These are phyloP conservation scores for Nephrotoma appendiculata DNA, from an alignment of 2,888 invertebrate genomes.

Conservation along the genomic window DNA sequence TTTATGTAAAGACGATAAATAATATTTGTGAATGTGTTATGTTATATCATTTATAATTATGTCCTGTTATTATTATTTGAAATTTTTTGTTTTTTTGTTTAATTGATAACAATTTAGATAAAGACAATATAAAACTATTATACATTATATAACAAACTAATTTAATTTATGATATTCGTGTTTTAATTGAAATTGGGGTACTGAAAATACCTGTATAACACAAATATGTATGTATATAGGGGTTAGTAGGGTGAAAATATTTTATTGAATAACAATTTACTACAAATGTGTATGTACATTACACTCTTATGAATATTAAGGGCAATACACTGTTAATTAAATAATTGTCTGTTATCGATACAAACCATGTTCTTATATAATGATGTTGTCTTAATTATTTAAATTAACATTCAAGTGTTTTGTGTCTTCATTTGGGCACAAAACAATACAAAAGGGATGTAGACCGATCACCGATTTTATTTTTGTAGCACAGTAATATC, in stretches of 20 bases:
- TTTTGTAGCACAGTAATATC: not conserved
- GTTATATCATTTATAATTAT: not conserved
- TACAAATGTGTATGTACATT: not conserved
- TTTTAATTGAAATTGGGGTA: not conserved
- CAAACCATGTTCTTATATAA: not conserved
- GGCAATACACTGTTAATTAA: not conserved
- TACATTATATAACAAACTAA: not conserved
- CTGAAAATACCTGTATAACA: not conserved
- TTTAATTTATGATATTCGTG: not conserved
- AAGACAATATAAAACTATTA: slow-evolving; percentile 1
- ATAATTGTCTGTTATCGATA: not conserved
- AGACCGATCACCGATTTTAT: not conserved
- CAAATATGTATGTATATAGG: not conserved
- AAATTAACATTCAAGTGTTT: not conserved
- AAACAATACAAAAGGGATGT: not conserved
- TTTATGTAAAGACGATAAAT: not conserved
- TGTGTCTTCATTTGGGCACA: not conserved
- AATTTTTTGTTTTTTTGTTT: not conserved
- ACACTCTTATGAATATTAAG: not conserved
- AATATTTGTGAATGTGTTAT: not conserved
- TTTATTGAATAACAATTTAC: not conserved
- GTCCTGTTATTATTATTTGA: not conserved
- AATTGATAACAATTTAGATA: not conserved
- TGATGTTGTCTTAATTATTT: not conserved
- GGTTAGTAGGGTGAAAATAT: not conserved